Evolutionary conservation across 2,888 invertebrate genomes (phyloP), one percentile per base, ranked within the genome.

Genomic region (Congeria kusceri): DNA sequence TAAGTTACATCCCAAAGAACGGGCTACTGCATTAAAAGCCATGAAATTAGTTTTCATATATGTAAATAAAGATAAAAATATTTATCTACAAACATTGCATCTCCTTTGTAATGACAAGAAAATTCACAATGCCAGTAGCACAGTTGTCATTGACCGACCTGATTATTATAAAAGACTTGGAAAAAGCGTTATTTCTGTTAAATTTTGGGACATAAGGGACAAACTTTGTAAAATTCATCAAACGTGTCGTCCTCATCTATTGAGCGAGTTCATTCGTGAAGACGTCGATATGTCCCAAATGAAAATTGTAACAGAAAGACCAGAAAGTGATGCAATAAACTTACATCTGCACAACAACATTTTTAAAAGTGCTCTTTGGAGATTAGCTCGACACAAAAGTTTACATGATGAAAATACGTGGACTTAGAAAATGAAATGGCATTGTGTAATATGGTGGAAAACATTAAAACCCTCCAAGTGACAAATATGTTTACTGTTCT

Each of bases 401-500:
- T 18, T 53, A 53, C 9, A 1, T 44, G 57, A 18, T 49, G 15
- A n/a, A 29, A 23, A 27, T 20, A 18, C 18, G 27, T 18, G 18
- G 61, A 66, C 32, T 27, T 32, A 11, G 59, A 28, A 0, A 18
- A 64, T 18, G 68, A 58, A 47, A 46, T 25, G 3, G 7, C 1
- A 5, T 15, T 29, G 5, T 15, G 18, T n/a, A 47, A 64, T 20
- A 32, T 49, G 39, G 23, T 67, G 25, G 13, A 25, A 0, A 0
- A 25, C 13, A 32, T 67, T 3, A 58, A 15, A 18, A 18, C 58
- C 1, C 11, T 13, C 20, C 27, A 69, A 47, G 63, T 53, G 20
- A 28, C 65, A 5, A 59, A 61, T n/a, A 76, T 76, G 57, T 28
- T 65, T 44, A 76, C 75, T 13, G 28, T 49, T 46, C 20, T 76